Percentiles rank a stretch among this genome's conserved stretches.
These are phyloP conservation scores for Lysandra bellargus DNA, from an alignment of 2,888 invertebrate species.

Conservation along the genomic window DNA sequence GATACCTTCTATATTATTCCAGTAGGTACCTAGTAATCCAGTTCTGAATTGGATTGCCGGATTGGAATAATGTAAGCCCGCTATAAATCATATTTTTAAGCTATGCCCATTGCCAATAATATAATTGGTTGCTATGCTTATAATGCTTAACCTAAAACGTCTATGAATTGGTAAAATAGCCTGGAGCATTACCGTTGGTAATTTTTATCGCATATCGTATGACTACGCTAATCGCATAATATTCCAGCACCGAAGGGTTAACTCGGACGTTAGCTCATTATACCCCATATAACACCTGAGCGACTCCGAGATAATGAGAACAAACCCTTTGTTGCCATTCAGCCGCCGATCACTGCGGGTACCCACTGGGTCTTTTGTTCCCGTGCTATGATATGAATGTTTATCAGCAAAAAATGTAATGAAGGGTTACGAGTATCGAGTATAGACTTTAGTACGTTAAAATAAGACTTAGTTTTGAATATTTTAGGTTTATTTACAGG, in stretches of 20 bases:
- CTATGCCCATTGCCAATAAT: too few species aligned
- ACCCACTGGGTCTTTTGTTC: constrained; percentile 65
- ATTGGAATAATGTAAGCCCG: too few species aligned
- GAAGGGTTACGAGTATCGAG: constrained; percentile 31
- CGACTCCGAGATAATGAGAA: constrained; percentile 69
- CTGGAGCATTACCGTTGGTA: neutral
- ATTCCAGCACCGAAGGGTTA: neutral
- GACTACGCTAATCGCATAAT: neutral
- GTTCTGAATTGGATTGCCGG: too few species aligned
- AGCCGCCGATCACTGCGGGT: constrained; percentile 72
- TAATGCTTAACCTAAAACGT: neutral
- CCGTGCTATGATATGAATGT: constrained; percentile 73
- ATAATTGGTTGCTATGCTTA: neutral
- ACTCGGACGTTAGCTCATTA: constrained; percentile 55
- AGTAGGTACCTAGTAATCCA: too few species aligned
- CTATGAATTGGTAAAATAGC: neutral
- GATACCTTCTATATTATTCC: too few species aligned
- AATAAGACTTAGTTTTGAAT: constrained; percentile 46
- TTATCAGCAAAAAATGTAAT: constrained; percentile 62
- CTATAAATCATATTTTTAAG: neutral
- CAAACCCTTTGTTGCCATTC: constrained; percentile 71
- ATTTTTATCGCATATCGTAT: constrained; percentile 5
- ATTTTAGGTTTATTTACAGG: constrained; percentile 45
- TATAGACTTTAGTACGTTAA: constrained; percentile 41
- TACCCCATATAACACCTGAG: constrained; percentile 74